Evolutionary conservation across 2,797 vertebrate species (phyloP).

Genomic region (Caiman crocodilus): DNA sequence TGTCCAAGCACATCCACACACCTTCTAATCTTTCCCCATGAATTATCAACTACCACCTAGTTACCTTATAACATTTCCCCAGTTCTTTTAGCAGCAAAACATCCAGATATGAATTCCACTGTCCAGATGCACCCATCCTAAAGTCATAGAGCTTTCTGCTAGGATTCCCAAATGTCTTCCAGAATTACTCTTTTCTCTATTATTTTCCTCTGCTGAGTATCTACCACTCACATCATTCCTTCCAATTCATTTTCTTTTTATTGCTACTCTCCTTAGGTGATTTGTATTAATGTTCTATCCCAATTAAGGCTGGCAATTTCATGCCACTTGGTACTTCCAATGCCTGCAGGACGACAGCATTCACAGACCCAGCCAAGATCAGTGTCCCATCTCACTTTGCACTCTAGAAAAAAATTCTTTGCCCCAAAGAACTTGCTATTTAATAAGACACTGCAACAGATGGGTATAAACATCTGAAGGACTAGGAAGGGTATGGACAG

Average conservation of each 20-base stretch:
- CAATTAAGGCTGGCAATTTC: conserved; percentile 64
- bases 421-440: conserved; percentile 35
- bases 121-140: background rate
- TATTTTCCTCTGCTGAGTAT: background rate
- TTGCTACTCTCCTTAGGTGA: conserved; percentile 25
- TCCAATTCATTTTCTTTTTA: conserved; percentile 16
- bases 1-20: background rate
- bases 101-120: conserved; percentile 6
- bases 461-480: background rate
- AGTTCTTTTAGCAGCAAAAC: background rate
- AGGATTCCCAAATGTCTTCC: background rate
- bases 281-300: conserved; percentile 27
- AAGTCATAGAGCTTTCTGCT: conserved; percentile 22
- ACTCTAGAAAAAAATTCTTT: conserved; percentile 38
- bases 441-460: conserved; percentile 39
- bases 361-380: conserved; percentile 24
- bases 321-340: conserved; percentile 66
- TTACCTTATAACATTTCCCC: conserved; percentile 34
- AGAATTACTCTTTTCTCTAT: conserved; percentile 11
- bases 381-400: background rate
- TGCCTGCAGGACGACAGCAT: conserved; percentile 61
- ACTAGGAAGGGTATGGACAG: background rate
- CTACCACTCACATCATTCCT: conserved; percentile 20
- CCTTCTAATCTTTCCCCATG: background rate
- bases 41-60: background rate